Evolutionary conservation across 2,797 vertebrate species (phyloP).

Genomic region (Halcyon badia): DNA sequence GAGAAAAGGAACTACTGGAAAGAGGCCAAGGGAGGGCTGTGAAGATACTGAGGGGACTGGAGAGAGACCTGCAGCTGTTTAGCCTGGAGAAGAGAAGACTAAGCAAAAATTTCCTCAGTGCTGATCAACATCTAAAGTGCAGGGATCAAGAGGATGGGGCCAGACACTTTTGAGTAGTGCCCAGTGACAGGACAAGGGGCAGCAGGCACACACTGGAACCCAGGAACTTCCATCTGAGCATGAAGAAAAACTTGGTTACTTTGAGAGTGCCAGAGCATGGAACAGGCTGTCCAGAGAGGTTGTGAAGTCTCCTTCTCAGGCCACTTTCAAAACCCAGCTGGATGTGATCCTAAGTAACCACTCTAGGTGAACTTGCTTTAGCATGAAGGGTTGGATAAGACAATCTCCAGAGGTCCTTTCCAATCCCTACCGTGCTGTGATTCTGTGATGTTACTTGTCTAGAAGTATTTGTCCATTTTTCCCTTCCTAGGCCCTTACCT

Average conservation of each 20-base stretch:
- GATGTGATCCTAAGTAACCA: not conserved
- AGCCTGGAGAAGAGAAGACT: no score
- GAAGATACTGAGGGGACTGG: no score
- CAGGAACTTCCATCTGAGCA: not conserved
- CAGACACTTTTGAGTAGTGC: no score
- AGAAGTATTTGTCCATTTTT: not conserved
- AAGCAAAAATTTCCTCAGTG: no score
- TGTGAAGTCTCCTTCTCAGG: not conserved
- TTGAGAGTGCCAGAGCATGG: not conserved
- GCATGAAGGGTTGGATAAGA: not conserved
- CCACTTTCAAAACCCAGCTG: no score
- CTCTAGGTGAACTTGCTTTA: not conserved
- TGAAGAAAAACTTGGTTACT: not conserved
- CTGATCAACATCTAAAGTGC: no score
- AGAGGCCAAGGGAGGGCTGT: not conserved
- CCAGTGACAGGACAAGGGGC: not conserved
- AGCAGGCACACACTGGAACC: not conserved
- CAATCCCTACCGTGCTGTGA: not conserved
- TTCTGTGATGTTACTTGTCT: not conserved
- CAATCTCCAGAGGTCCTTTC: not conserved
- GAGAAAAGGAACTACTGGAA: no score
- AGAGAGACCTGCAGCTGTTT: no score
- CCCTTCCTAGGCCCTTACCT: not conserved
- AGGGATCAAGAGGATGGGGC: no score
- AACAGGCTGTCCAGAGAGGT: not conserved